Conservation (phyloP, 2,113 vertebrate species). For the Miniopterus natalensis region DNA sequence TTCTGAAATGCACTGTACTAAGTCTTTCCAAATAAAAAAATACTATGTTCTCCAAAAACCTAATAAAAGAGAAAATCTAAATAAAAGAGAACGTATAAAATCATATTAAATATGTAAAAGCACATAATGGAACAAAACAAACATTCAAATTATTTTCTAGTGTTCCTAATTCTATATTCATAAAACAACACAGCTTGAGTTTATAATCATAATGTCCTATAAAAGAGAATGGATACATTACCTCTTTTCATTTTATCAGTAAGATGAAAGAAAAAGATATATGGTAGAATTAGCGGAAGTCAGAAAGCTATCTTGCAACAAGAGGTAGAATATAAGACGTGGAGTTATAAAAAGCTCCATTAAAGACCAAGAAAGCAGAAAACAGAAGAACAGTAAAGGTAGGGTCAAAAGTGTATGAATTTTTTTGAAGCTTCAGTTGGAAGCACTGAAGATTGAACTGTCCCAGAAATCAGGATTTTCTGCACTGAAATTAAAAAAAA, state of each 20-base stretch:
- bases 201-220: background rate
- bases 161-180: background rate
- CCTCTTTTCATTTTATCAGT: background rate
- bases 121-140: background rate
- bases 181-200: background rate
- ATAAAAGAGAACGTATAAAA: background rate
- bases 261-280: slow-evolving; percentile 19
- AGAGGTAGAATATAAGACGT: background rate
- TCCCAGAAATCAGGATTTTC: slow-evolving; percentile 23
- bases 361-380: slow-evolving; percentile 36
- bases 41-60: slow-evolving; percentile 13
- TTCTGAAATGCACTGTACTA: background rate
- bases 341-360: background rate
- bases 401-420: background rate
- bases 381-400: background rate
- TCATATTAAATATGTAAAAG: slow-evolving; percentile 1
- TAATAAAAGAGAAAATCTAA: slow-evolving; percentile 11
- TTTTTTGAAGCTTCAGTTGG: background rate
- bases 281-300: background rate
- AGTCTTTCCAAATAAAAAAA: slow-evolving; percentile 54
- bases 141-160: slow-evolving; percentile 17
- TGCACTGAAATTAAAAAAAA: background rate
- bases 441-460: background rate
- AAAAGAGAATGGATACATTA: background rate
- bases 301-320: slow-evolving; percentile 1